phyloP scores from a whole-genome alignment of 2,797 vertebrate genomes.

The Myotis planiceps region DNA sequence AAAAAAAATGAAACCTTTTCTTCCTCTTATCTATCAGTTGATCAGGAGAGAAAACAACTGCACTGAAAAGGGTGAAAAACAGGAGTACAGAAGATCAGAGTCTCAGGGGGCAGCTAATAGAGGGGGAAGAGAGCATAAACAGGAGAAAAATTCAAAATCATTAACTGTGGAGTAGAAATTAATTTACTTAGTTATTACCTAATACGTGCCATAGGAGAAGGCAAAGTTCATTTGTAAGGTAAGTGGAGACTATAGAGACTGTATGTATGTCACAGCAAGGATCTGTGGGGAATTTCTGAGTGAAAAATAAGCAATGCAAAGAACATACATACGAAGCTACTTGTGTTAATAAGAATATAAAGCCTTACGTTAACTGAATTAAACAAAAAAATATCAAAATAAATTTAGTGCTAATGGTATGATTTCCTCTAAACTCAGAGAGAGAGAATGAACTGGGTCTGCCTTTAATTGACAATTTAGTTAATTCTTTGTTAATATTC shows the following conservation, averaged over 20 bases:
- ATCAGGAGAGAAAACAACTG: not conserved
- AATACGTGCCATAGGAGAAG: not conserved
- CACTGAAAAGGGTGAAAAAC: not conserved
- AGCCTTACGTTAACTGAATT: not conserved
- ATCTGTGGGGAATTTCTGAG: not conserved
- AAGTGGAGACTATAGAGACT: not conserved
- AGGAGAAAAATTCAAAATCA: not conserved
- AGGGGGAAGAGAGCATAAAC: not conserved
- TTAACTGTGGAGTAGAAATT: not conserved
- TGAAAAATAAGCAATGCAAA: not conserved
- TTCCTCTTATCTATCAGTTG: not conserved
- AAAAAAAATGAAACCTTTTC: not conserved
- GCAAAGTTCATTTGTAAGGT: not conserved
- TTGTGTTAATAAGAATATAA: not conserved
- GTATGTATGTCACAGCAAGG: fast-evolving
- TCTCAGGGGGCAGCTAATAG: fast-evolving
- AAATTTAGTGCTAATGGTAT: not conserved
- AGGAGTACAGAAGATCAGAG: not conserved
- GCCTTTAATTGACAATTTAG: not conserved
- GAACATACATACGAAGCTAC: not conserved
- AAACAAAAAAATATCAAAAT: not conserved
- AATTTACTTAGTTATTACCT: not conserved
- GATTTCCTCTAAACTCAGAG: not conserved
- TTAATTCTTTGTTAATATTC: not conserved
- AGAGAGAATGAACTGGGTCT: not conserved